A percentile compares a stretch with the other conserved stretches of the same genome.
Conservation (phyloP, 1,140 invertebrate species). For the Atta texana region DNA sequence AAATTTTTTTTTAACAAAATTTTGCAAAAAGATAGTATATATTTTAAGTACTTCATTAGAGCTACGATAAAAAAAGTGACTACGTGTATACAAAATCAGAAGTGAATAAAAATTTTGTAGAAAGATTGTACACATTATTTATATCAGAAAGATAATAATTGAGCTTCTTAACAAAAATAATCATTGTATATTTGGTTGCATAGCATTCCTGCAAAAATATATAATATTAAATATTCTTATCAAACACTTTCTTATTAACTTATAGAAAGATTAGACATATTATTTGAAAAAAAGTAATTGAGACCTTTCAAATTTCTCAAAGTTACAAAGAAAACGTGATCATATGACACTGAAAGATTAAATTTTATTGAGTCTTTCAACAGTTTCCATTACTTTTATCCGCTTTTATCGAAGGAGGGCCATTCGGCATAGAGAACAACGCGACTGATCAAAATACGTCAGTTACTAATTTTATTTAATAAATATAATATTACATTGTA, state of each 20-base stretch:
- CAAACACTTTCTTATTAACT: not conserved
- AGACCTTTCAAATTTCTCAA: not conserved
- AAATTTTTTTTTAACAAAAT: no score
- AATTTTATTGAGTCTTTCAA: slow-evolving; percentile 1
- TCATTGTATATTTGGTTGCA: no score
- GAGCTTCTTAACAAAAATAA: no score
- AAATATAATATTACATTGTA: slow-evolving; percentile 82
- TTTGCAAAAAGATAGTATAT: no score
- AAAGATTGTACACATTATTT: no score
- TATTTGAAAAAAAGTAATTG: not conserved
- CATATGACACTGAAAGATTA: not conserved
- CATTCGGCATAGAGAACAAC: slow-evolving; percentile 61
- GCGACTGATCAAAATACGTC: slow-evolving; percentile 75
- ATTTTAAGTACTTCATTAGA: no score
- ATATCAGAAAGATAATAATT: no score
- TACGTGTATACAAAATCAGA: no score
- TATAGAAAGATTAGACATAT: not conserved
- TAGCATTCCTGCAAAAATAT: no score
- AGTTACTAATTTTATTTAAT: slow-evolving; percentile 80
- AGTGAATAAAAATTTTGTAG: no score
- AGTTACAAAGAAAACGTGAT: not conserved
- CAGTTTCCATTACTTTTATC: slow-evolving; percentile 63
- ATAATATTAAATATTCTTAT: no score
- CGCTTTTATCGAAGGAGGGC: slow-evolving; percentile 59
- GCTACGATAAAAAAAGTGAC: no score